Conservation (phyloP, 2,888 invertebrate species). For the Rotaria magnacalcarata region DNA sequence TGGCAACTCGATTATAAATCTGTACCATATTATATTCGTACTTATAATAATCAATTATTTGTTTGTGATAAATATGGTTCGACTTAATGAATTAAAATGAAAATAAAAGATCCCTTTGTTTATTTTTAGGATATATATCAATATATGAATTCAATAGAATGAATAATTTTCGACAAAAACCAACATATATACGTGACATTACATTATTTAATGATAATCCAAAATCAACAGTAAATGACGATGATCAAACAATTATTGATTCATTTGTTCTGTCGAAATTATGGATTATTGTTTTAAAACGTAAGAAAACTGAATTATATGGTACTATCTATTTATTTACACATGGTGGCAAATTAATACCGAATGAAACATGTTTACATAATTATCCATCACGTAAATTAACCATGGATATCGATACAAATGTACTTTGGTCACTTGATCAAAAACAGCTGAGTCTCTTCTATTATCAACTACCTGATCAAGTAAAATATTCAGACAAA, state of each 20-base stretch:
- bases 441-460: neutral
- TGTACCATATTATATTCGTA: conserved; percentile 1
- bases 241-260: conserved; percentile 10
- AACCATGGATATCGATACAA: neutral
- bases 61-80: conserved; percentile 6
- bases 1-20: neutral
- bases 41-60: neutral
- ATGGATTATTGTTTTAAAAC: neutral
- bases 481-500: neutral
- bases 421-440: conserved; percentile 4
- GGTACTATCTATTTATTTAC: neutral
- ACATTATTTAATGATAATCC: neutral
- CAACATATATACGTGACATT: neutral
- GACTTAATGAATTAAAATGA: neutral
- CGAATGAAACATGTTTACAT: neutral
- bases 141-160: neutral
- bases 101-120: too few species aligned
- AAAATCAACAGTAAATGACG: neutral
- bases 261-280: neutral
- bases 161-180: neutral
- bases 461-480: conserved; percentile 1
- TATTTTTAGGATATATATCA: neutral
- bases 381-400: conserved; percentile 14
- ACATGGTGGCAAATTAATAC: neutral
- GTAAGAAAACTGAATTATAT: conserved; percentile 11